Evolutionary conservation across 2,888 invertebrate genomes (phyloP), one percentile per base, ranked within the genome.

Genomic region (Myathropa florea): DNA sequence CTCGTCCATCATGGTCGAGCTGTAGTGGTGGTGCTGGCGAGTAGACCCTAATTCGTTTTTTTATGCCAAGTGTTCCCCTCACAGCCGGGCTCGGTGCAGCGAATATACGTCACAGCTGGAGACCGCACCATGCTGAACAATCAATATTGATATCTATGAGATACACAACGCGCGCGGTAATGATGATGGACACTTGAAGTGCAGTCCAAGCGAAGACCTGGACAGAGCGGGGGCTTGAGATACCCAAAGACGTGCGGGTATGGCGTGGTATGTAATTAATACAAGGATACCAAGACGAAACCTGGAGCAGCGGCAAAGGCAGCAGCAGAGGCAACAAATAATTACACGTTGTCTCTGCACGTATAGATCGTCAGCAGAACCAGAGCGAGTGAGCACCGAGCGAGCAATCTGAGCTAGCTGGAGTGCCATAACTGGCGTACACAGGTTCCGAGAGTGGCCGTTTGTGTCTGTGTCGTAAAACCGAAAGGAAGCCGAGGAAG

Each of bases 181-280:
- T 83, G 86, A 86, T 86, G 86, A 86, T 86, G 83, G 86, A 86
- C 86, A 86, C 83, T 86, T 86, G 83, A 86, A 83, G 83, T 57
- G 78, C 78, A 78, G 77, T 79, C 86, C 61, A 79, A 76, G 75
- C 75, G 26, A 60, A 67, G 59, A 36, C 59, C 26, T 18, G 30
- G 60, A 10, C 57, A 0, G 12, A 4, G 24, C 23, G 57, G 12
- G 21, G 23, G 24, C 57, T 12, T 26, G 24, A 57, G 57, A 57
- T 12, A 14, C 57, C 12, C 70, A 24, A 61, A 57, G 71, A 86
- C 86, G 83, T 86, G 70, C 61, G 71, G 78, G 33, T 63, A 86
- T 67, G 65, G 67, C 61, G 28, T 61, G 55, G 55, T 73, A 28
- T 83, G 75, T 86, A 86, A 86, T 86, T 86, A 86, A 86, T 79